These are phyloP conservation scores for Proctacanthus coquilletti DNA, from an alignment of 1,140 invertebrate genomes.

Conservation along the genomic window DNA sequence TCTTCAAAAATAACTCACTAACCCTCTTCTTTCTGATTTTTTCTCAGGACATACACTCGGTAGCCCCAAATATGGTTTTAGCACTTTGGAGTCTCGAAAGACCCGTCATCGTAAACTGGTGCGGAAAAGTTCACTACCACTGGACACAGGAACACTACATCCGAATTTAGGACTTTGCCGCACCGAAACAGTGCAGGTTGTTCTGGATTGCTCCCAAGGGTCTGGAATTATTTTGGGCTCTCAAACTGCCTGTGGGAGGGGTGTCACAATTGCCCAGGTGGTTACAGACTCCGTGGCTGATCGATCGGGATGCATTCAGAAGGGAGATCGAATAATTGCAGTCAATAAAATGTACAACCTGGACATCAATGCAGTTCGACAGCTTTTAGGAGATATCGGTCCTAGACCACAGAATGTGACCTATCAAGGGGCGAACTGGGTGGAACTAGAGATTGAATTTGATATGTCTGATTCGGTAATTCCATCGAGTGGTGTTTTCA, in stretches of 20 bases:
- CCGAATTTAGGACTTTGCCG: slow-evolving; percentile 21
- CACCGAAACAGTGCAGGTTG: slow-evolving; percentile 25
- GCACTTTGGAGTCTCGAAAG: slow-evolving; percentile 27
- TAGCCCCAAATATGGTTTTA: slow-evolving; percentile 30
- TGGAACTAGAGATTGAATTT: slow-evolving; percentile 67
- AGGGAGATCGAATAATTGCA: slow-evolving; percentile 66
- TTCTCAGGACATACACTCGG: slow-evolving; percentile 27
- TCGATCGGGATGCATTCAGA: slow-evolving; percentile 59
- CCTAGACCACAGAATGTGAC: slow-evolving; percentile 1
- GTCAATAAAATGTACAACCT: slow-evolving; percentile 57
- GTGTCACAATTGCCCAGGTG: slow-evolving; percentile 22
- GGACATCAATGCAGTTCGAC: slow-evolving; percentile 32
- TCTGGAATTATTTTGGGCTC: slow-evolving; percentile 21
- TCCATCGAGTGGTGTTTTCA: slow-evolving; percentile 76
- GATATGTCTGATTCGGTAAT: slow-evolving; percentile 86
- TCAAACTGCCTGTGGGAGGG: slow-evolving; percentile 11
- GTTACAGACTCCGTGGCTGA: slow-evolving; percentile 27
- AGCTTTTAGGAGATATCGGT: slow-evolving; percentile 26
- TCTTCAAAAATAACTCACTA: no score
- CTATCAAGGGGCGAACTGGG: slow-evolving; percentile 23
- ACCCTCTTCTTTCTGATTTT: no score
- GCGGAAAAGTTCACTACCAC: slow-evolving; percentile 26
- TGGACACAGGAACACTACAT: slow-evolving; percentile 13
- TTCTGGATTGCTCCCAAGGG: slow-evolving; percentile 27
- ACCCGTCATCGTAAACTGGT: slow-evolving; percentile 24